Evolutionary conservation across 2,113 vertebrate genomes (phyloP), one percentile per base, ranked within the genome.

Genomic region (Nannobrachium achirus): DNA sequence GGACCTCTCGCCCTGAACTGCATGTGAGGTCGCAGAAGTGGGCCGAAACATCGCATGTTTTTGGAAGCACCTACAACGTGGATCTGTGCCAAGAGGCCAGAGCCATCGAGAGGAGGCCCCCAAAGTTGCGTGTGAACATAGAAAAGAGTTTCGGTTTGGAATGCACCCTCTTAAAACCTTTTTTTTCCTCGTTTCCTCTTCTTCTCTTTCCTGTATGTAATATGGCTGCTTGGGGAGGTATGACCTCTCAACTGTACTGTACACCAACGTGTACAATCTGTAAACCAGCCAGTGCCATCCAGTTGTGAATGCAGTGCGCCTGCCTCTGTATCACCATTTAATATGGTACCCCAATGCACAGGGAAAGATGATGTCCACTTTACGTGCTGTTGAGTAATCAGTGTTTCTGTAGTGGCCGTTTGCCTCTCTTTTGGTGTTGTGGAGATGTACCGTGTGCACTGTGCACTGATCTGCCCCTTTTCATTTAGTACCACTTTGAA

Each of bases 181-280:
- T 25, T 51, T 59, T 57, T n/a, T n/a, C n/a, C n/a, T n/a, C n/a
- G n/a, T n/a, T n/a, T n/a, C n/a, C n/a, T n/a, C n/a, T n/a, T n/a
- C n/a, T n/a, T n/a, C n/a, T 33, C 25, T 33, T 49, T 73, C 69
- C 60, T 6, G 42, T 79, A 81, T 83, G 73, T 81, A 83, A 79
- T 75, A 84, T 62, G 49, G 49, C 81, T 71, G 82, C 81, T 78
- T 66, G 57, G 45, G 33, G 71, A 66, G 66, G 53, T 40, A 49
- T 72, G 45, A 62, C 51, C 70, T 71, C 72, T 70, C 40, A 33
- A 3, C 3, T 33, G 3, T 33, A 4, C 25, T 33, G 25, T 33
- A 33, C 25, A 33, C 25, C 25, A 33, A 33, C 6, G 25, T 33
- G 25, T 33, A 5, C 25, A 10, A 39, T 63, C 56, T 63, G 68